Percentiles rank a stretch among this genome's conserved stretches.
These are phyloP conservation scores for Albula glossodonta DNA, from an alignment of 2,113 vertebrate species.

Conservation along the genomic window DNA sequence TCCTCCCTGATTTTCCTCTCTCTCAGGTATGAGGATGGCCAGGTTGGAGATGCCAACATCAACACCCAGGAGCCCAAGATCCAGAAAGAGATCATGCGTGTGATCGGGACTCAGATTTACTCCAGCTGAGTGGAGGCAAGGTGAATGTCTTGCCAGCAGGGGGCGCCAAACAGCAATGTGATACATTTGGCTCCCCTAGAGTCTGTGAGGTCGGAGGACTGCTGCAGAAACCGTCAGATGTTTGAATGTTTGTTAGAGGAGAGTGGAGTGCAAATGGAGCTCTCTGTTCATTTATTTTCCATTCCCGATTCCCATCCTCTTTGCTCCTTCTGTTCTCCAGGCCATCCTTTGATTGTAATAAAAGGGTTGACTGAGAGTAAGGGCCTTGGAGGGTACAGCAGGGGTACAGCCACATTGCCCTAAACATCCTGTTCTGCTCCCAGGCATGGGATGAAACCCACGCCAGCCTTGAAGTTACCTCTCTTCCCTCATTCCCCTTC, in stretches of 20 bases:
- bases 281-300: neutral
- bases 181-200: no score
- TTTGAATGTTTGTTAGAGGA: slow-evolving; percentile 8
- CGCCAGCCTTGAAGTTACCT: neutral
- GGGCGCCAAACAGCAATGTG: neutral
- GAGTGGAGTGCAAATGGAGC: neutral
- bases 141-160: neutral
- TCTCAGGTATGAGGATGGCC: slow-evolving; percentile 94
- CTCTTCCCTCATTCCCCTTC: neutral
- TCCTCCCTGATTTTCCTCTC: slow-evolving; percentile 19
- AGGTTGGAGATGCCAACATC: slow-evolving; percentile 98
- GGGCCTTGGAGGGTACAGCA: neutral
- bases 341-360: neutral
- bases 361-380: neutral
- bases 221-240: slow-evolving; percentile 6
- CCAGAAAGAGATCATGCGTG: slow-evolving; percentile 99
- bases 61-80: slow-evolving; percentile 99
- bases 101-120: slow-evolving; percentile 98
- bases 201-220: neutral
- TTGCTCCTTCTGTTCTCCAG: neutral
- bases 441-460: neutral
- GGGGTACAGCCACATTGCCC: neutral
- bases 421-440: neutral
- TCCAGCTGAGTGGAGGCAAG: slow-evolving; percentile 79
- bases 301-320: neutral